These are phyloP conservation scores for Pelecanoides urinatrix DNA, from an alignment of 2,113 vertebrate species.

Conservation along the genomic window DNA sequence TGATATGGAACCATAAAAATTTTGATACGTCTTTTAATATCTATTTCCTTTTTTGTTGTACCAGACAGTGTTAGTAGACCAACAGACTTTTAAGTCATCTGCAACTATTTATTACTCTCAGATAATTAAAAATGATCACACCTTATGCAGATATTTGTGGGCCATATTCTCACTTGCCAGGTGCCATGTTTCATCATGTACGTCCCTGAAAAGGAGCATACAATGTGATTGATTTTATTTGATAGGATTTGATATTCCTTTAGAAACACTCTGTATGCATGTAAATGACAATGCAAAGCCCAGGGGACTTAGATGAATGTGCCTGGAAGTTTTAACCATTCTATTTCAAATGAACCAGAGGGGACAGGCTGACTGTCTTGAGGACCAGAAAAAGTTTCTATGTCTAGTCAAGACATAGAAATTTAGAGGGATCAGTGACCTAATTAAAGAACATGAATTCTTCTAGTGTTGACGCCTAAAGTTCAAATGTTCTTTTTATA, in stretches of 20 bases:
- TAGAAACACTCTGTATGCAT: background rate
- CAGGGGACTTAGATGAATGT: background rate
- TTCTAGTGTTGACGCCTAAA: constrained; percentile 18
- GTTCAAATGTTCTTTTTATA: constrained; percentile 56
- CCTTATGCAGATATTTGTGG: background rate
- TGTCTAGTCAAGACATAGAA: constrained; percentile 27
- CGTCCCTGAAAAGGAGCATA: background rate
- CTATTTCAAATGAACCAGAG: background rate
- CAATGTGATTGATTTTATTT: background rate
- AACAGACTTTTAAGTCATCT: background rate
- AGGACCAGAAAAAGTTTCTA: constrained; percentile 9
- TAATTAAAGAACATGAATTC: constrained; percentile 55
- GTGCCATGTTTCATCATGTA: background rate
- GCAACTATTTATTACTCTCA: background rate
- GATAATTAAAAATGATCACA: background rate
- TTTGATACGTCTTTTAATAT: background rate
- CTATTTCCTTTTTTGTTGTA: background rate
- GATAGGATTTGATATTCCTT: background rate
- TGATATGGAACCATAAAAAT: background rate
- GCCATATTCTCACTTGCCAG: background rate
- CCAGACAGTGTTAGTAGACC: background rate
- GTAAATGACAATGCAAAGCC: background rate
- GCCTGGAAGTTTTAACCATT: background rate
- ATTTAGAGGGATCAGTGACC: constrained; percentile 25
- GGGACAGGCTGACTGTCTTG: constrained; percentile 55